A percentile compares a stretch with the other conserved stretches of the same genome.
phyloP scores from a whole-genome alignment of 2,888 invertebrate species.

The Pristionchus mayeri region DNA sequence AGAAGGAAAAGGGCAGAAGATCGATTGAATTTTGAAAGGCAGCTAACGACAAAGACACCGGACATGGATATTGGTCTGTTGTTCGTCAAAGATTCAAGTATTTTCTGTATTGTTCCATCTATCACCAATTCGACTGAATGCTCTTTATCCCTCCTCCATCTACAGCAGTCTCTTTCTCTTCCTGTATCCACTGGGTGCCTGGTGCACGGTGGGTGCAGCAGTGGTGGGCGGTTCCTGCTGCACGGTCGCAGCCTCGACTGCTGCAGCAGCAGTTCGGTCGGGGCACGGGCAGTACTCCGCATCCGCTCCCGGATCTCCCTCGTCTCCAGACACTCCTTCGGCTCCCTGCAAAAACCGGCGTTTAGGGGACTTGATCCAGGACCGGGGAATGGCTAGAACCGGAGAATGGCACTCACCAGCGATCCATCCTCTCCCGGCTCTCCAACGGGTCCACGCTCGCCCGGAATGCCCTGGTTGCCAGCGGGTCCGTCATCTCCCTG shows the following conservation, averaged over 20 bases:
- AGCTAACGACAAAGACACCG: no score
- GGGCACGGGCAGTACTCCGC: slow-evolving; percentile 50
- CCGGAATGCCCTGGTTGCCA: slow-evolving; percentile 65
- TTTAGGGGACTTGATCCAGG: not conserved
- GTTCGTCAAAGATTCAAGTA: no score
- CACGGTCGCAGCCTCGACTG: slow-evolving; percentile 31
- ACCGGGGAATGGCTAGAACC: not conserved
- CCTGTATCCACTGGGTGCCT: not conserved
- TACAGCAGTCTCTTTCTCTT: not conserved
- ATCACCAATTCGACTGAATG: no score
- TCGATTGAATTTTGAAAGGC: no score
- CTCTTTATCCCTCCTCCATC: no score
- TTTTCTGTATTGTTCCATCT: no score
- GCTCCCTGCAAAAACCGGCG: slow-evolving; percentile 37
- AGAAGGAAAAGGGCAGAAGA: no score
- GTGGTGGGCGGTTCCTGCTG: slow-evolving; percentile 5
- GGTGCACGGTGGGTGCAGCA: not conserved
- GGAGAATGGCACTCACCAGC: slow-evolving; percentile 37
- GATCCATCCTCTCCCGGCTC: slow-evolving; percentile 66
- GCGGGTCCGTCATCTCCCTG: slow-evolving; percentile 55
- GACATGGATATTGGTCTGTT: no score
- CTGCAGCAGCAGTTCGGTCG: slow-evolving; percentile 23
- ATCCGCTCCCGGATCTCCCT: slow-evolving; percentile 50
- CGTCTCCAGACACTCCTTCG: slow-evolving; percentile 41
- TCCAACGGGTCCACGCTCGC: slow-evolving; percentile 69